Percentiles rank a stretch among this genome's conserved stretches.
phyloP scores from a whole-genome alignment of 2,113 vertebrate species.

The Megaceryle torquata region DNA sequence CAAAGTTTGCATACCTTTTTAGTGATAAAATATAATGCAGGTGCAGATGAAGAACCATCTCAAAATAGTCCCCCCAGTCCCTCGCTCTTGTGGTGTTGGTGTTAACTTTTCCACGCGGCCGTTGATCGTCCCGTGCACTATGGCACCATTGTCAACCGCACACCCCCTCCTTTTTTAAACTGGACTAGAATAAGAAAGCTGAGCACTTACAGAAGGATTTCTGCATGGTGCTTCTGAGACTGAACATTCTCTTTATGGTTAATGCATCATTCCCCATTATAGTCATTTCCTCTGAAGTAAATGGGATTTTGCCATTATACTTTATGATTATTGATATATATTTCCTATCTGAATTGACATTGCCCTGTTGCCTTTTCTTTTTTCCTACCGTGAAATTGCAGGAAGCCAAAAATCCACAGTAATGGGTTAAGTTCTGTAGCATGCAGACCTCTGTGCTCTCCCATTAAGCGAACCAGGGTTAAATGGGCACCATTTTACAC shows the following conservation, averaged over 20 bases:
- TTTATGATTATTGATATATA: slow-evolving; percentile 12
- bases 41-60: background rate
- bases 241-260: background rate
- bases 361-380: background rate
- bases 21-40: background rate
- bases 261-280: background rate
- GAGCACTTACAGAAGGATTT: background rate
- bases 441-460: background rate
- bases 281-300: slow-evolving; percentile 33
- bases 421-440: background rate
- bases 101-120: background rate
- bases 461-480: background rate
- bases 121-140: accelerated
- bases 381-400: background rate
- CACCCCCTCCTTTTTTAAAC: background rate
- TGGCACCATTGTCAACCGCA: background rate
- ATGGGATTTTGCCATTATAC: background rate
- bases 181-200: background rate
- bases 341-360: background rate
- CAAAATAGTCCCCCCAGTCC: accelerated
- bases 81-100: background rate
- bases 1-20: background rate
- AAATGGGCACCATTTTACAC: background rate
- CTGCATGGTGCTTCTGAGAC: background rate
- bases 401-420: background rate